Percentiles rank a stretch among this genome's conserved stretches.
These are phyloP conservation scores for Dryobota labecula DNA, from an alignment of 2,888 invertebrate species.

Conservation along the genomic window DNA sequence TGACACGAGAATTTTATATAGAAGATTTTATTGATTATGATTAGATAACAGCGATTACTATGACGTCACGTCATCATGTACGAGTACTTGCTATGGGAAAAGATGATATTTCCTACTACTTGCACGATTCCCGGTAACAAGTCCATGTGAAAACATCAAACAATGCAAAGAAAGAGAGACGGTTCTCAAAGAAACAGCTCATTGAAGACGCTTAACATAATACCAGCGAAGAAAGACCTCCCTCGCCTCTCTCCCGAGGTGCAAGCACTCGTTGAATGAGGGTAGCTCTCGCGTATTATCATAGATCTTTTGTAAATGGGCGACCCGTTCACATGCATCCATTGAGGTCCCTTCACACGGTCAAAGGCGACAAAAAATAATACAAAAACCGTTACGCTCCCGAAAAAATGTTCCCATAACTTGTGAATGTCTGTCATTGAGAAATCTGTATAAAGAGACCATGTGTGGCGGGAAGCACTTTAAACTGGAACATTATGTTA, in stretches of 20 bases:
- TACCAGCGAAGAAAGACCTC: conserved; percentile 74
- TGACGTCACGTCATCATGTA: background rate
- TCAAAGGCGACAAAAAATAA: conserved; percentile 89
- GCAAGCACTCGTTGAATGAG: conserved; percentile 49
- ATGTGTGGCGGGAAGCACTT: conserved; percentile 63
- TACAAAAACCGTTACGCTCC: conserved; percentile 90
- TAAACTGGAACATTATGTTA: conserved; percentile 47
- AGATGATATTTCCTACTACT: conserved; percentile 56
- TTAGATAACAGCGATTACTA: conserved; percentile 3
- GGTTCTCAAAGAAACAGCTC: conserved; percentile 84
- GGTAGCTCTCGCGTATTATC: conserved; percentile 63
- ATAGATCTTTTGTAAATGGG: conserved; percentile 75
- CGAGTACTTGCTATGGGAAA: conserved; percentile 18
- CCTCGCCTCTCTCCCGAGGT: conserved; percentile 67
- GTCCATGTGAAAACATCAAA: conserved; percentile 84
- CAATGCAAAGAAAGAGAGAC: conserved; percentile 80
- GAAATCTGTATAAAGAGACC: conserved; percentile 74
- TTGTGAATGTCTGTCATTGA: conserved; percentile 88
- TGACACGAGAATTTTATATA: too few species aligned
- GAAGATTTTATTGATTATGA: conserved; percentile 7
- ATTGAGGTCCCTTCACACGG: conserved; percentile 89
- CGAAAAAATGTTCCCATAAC: conserved; percentile 88
- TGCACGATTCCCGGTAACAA: conserved; percentile 73
- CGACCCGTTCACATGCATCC: conserved; percentile 83
- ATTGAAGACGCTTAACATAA: conserved; percentile 81